These are phyloP conservation scores for Nylanderia fulva DNA, from an alignment of 1,140 invertebrate species.

Conservation along the genomic window DNA sequence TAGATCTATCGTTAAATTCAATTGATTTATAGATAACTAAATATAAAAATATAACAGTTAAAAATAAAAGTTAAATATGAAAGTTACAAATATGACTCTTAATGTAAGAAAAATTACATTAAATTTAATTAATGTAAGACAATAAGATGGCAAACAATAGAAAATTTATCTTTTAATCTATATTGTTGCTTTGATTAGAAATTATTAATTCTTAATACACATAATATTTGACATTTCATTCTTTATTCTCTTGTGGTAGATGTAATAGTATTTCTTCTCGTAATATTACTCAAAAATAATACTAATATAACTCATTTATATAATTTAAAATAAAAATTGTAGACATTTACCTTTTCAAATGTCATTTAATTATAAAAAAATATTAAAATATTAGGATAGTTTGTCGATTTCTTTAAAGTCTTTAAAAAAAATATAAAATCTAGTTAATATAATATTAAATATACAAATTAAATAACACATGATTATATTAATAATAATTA, in stretches of 20 bases:
- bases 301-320: neutral
- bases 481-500: neutral
- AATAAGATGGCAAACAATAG: neutral
- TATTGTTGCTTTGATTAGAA: neutral
- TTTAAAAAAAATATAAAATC: neutral
- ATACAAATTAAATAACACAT: neutral
- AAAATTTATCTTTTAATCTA: neutral
- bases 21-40: neutral
- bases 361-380: neutral
- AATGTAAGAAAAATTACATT: neutral
- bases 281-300: neutral
- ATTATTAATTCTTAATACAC: neutral
- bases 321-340: neutral
- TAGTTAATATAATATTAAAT: too few species aligned
- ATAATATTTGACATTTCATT: neutral
- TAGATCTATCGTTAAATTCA: neutral
- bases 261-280: neutral
- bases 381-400: neutral
- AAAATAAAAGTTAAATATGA: too few species aligned
- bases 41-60: neutral
- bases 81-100: neutral
- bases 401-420: neutral
- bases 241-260: neutral
- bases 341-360: neutral
- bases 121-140: constrained; percentile 2